These are phyloP conservation scores for Geodia barretti DNA, from an alignment of 37 sponge, comb jelly and placozoan genomes.

Conservation along the genomic window DNA sequence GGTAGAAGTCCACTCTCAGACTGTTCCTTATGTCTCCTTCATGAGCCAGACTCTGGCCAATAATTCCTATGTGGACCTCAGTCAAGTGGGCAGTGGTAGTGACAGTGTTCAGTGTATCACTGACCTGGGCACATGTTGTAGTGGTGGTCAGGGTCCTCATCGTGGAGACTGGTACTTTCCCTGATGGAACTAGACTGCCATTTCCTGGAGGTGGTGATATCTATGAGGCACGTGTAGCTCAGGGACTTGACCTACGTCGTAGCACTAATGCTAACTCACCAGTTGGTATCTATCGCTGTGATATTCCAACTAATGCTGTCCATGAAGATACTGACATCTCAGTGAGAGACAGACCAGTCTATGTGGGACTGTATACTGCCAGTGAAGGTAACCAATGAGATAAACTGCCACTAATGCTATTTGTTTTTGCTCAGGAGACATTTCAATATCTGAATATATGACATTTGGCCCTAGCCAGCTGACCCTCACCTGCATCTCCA, in stretches of 20 bases:
- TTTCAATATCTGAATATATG: not conserved
- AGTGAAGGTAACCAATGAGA: not conserved
- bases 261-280: not conserved
- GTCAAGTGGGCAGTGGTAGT: not conserved
- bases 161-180: no score
- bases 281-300: conserved; percentile 25
- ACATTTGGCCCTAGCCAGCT: not conserved
- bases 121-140: no score
- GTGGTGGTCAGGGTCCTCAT: no score
- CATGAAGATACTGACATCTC: not conserved
- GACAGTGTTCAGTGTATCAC: no score
- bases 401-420: not conserved
- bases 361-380: conserved; percentile 21
- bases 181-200: no score
- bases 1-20: no score
- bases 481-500: conserved; percentile 28
- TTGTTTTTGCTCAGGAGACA: not conserved
- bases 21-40: no score
- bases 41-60: no score
- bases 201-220: not conserved
- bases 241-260: not conserved
- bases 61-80: no score
- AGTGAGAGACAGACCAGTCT: no score
- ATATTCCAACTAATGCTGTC: no score
- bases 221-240: no score